These are phyloP conservation scores for Rana temporaria DNA, from an alignment of 2,113 vertebrate species.

Conservation along the genomic window DNA sequence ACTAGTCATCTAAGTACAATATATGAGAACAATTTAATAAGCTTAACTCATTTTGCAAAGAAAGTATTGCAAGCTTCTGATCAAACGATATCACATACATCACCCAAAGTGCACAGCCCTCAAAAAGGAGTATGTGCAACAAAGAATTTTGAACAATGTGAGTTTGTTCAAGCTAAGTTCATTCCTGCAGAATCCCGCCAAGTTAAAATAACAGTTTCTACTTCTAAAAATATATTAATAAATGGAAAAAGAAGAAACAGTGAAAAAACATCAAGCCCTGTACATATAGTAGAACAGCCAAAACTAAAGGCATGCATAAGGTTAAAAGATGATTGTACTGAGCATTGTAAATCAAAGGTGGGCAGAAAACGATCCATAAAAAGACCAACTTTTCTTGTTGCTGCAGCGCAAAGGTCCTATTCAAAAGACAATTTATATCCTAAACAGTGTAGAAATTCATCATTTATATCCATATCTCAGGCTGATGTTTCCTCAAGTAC, in stretches of 20 bases:
- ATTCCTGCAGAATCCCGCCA: slow-evolving; percentile 76
- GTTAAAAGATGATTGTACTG: slow-evolving; percentile 62
- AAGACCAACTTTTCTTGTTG: slow-evolving; percentile 62
- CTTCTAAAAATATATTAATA: slow-evolving; percentile 77
- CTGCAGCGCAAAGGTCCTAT: slow-evolving; percentile 73
- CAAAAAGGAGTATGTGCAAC: slow-evolving; percentile 63
- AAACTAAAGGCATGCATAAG: slow-evolving; percentile 42
- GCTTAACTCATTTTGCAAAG: background rate
- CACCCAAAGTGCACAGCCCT: background rate
- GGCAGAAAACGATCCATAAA: slow-evolving; percentile 57
- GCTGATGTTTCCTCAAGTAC: slow-evolving; percentile 62
- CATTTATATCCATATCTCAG: slow-evolving; percentile 54
- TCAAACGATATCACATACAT: background rate
- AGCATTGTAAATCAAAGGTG: slow-evolving; percentile 58
- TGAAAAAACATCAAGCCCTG: slow-evolving; percentile 69
- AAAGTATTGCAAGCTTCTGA: background rate
- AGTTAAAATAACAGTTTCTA: slow-evolving; percentile 74
- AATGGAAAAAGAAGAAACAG: slow-evolving; percentile 69
- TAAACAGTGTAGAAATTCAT: slow-evolving; percentile 64
- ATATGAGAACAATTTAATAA: background rate
- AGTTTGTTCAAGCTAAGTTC: slow-evolving; percentile 78
- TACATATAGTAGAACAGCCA: slow-evolving; percentile 65
- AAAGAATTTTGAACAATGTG: slow-evolving; percentile 61
- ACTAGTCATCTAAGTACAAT: slow-evolving; percentile 6
- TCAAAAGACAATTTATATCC: slow-evolving; percentile 82